Percentiles rank a stretch among this genome's conserved stretches.
These are phyloP conservation scores for Tachysurus vachellii DNA, from an alignment of 2,113 vertebrate genomes.

Conservation along the genomic window DNA sequence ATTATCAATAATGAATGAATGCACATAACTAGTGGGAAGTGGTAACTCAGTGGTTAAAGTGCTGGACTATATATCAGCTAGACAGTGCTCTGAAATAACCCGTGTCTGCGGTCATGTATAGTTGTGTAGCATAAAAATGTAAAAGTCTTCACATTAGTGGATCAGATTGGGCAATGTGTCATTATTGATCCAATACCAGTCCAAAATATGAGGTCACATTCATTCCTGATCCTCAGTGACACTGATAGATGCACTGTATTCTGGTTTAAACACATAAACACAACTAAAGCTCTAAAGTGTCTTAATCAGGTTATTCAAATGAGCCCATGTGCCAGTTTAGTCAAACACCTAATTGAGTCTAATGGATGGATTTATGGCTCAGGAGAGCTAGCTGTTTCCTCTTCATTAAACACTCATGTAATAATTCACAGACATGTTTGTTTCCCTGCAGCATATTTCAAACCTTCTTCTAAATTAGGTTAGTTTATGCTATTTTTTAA, in stretches of 20 bases:
- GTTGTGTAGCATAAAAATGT: not conserved
- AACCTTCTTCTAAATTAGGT: slow-evolving; percentile 68
- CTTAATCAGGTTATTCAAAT: slow-evolving; percentile 37
- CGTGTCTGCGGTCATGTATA: not conserved
- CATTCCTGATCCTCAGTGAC: not conserved
- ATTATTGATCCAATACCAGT: not conserved
- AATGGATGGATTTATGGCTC: slow-evolving; percentile 36
- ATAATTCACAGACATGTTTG: slow-evolving; percentile 63
- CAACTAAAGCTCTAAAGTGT: not conserved
- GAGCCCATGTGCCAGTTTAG: slow-evolving; percentile 2
- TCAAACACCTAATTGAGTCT: slow-evolving; percentile 38
- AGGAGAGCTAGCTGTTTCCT: slow-evolving; percentile 52
- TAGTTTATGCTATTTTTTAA: slow-evolving; percentile 61
- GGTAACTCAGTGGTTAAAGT: too few relatives aligned
- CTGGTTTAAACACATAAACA: not conserved
- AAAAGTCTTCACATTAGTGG: not conserved
- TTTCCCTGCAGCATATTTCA: slow-evolving; percentile 61
- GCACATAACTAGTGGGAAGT: too few relatives aligned
- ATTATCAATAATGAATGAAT: not conserved
- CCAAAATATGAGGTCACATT: not conserved
- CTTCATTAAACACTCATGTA: slow-evolving; percentile 61
- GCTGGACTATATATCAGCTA: too few relatives aligned
- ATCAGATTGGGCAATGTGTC: not conserved
- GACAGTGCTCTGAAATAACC: not conserved
- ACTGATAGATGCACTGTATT: not conserved